These are phyloP conservation scores for Taxidea taxus DNA, from an alignment of 2,113 vertebrate species.

Conservation along the genomic window DNA sequence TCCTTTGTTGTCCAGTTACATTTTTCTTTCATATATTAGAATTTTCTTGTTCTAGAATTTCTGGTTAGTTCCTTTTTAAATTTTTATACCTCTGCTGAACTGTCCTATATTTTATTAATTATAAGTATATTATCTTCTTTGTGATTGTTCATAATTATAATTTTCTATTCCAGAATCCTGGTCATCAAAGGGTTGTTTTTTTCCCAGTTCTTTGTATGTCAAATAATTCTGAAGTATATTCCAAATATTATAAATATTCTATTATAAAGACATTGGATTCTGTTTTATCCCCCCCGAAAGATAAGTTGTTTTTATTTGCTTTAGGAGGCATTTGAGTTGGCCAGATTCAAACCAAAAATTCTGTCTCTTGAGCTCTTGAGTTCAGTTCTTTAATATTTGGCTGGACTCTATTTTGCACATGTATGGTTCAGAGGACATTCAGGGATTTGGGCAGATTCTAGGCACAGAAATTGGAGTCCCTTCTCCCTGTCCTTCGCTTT, in stretches of 20 bases:
- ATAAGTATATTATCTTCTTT: not conserved
- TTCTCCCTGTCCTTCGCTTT: not conserved
- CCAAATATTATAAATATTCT: not conserved
- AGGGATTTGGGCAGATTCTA: not conserved
- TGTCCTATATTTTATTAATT: not conserved
- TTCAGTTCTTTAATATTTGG: not conserved
- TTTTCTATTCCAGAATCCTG: not conserved
- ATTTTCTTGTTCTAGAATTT: not conserved
- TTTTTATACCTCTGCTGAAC: not conserved
- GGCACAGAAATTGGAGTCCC: not conserved
- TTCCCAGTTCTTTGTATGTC: not conserved
- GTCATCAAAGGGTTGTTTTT: not conserved
- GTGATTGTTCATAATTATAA: not conserved
- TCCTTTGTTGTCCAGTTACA: not conserved
- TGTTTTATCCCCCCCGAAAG: not conserved
- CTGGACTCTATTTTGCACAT: not conserved
- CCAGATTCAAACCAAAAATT: not conserved
- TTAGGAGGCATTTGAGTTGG: constrained; percentile 2
- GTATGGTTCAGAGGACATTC: not conserved
- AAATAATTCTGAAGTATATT: constrained; percentile 18
- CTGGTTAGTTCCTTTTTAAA: not conserved
- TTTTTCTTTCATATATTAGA: not conserved
- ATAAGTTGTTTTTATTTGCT: not conserved
- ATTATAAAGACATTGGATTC: not conserved
- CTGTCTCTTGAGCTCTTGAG: not conserved